Evolutionary conservation across 2,888 invertebrate species (phyloP), one percentile per base, ranked within the genome.

Genomic region (Meteorus colon): DNA sequence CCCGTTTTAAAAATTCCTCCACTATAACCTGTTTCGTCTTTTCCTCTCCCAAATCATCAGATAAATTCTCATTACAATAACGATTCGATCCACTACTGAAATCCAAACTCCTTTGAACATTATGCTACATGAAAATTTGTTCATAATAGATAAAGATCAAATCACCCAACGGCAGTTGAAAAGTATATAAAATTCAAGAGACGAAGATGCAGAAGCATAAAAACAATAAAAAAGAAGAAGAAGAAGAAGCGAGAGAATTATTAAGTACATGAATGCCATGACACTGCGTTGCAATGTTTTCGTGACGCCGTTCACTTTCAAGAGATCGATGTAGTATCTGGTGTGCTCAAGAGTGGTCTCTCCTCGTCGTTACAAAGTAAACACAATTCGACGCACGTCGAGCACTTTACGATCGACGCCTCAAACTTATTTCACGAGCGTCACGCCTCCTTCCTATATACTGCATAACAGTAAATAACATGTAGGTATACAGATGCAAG

Each of bases 341-440:
- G 74, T 73, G 77, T 77, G 74, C 72, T 69, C 72, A 62, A 66
- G 79, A 76, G 79, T 76, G 77, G 77, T 79, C 77, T 73, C 74
- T 62, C 41, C 70, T 63, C 76, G 76, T 74, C 77, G 60, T 48
- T 79, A 80, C 84, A 82, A 77, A 83, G 82, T 81, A 84, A 83
- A 83, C 82, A 82, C 79, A 79, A 81, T 80, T 83, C 80, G 78
- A 80, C 78, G 82, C 79, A 79, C 82, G 80, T 79, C 80, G 78
- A 77, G 76, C 79, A 79, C 78, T 82, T 83, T 82, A 82, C 81
- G 81, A 82, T 79, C 79, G 72, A 70, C 74, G 74, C 76, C 63
- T 37, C 76, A 73, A 75, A 81, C 78, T 79, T 77, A 78, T 78
- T 79, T 66, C 68, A 51, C 66, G 69, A 60, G 70, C 29, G 76